Evolutionary conservation across 2,888 invertebrate genomes (phyloP).

Genomic region (Ormyrus rosae): DNA sequence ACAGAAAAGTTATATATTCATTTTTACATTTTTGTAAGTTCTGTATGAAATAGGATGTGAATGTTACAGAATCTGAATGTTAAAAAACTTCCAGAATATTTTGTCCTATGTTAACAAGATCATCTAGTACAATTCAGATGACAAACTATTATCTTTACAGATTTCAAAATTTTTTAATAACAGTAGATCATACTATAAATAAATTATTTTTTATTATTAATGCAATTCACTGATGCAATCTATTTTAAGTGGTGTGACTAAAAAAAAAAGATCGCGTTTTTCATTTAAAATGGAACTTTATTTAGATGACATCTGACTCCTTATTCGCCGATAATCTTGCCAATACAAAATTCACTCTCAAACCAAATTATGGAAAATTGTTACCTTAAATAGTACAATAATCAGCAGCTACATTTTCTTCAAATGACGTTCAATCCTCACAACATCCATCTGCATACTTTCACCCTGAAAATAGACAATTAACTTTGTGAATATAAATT

Average conservation of each 20-base stretch:
- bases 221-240: constrained; percentile 8
- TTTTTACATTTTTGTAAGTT: constrained; percentile 33
- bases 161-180: constrained; percentile 54
- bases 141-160: constrained; percentile 49
- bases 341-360: constrained; percentile 46
- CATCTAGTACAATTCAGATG: constrained; percentile 50
- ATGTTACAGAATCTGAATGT: constrained; percentile 43
- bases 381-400: constrained; percentile 74
- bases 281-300: constrained; percentile 24
- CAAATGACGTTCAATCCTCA: constrained; percentile 23
- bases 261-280: constrained; percentile 31
- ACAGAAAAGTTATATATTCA: constrained; percentile 37
- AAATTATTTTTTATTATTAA: constrained; percentile 26
- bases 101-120: constrained; percentile 50
- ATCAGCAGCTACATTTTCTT: constrained; percentile 45
- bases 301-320: constrained; percentile 36
- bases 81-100: constrained; percentile 31
- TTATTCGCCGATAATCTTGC: constrained; percentile 43
- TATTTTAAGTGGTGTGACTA: constrained; percentile 33
- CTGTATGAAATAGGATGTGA: constrained; percentile 11
- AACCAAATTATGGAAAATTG: constrained; percentile 71
- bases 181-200: constrained; percentile 41
- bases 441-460: constrained; percentile 46
- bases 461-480: constrained; percentile 73
- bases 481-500: constrained; percentile 56